These are phyloP conservation scores for Thamnophis elegans DNA, from an alignment of 2,797 vertebrate genomes.

Conservation along the genomic window DNA sequence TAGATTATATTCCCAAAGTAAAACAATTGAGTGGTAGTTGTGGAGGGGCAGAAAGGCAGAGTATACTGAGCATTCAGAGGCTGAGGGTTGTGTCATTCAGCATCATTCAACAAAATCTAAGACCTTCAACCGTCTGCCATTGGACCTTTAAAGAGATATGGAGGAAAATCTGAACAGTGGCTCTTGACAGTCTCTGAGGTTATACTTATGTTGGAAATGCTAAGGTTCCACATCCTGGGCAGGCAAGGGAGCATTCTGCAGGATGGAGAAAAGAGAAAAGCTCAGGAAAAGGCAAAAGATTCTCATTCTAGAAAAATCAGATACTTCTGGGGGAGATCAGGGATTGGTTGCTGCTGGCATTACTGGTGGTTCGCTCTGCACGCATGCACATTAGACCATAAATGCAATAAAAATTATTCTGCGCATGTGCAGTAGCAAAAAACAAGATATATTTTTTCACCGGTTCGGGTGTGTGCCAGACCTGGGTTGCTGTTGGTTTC, in stretches of 20 bases:
- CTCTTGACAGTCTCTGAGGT: background rate
- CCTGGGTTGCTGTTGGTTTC: no score
- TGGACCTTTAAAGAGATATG: background rate
- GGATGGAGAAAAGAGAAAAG: background rate
- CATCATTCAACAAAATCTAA: background rate
- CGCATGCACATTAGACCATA: no score
- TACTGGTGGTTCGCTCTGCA: no score
- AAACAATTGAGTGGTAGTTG: background rate
- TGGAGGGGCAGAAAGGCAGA: background rate
- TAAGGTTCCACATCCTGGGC: background rate
- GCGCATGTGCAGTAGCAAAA: no score
- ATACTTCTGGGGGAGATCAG: background rate
- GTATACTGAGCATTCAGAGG: background rate
- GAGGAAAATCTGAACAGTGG: background rate
- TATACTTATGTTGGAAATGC: background rate
- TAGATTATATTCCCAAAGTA: background rate
- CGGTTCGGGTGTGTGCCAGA: no score
- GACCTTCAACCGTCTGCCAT: background rate
- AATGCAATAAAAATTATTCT: no score
- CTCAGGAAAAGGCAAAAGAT: background rate
- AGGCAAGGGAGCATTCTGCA: background rate
- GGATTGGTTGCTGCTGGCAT: no score
- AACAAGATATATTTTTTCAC: no score
- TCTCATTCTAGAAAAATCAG: background rate
- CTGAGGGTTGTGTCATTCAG: background rate